These are phyloP conservation scores for Rhinolophus sinicus DNA, from an alignment of 2,113 vertebrate species.

Conservation along the genomic window DNA sequence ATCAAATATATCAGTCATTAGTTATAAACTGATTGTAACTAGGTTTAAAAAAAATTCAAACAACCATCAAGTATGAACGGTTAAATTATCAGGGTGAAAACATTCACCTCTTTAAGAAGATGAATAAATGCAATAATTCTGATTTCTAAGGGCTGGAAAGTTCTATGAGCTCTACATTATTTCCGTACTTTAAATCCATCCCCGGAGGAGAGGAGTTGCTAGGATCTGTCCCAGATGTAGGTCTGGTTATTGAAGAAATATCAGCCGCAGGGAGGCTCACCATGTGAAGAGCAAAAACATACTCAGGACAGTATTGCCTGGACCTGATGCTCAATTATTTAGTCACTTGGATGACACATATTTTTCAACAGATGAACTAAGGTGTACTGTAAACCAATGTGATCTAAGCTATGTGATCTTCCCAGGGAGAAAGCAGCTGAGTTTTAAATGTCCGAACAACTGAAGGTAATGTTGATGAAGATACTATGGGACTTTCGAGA, in stretches of 20 bases:
- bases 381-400: neutral
- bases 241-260: neutral
- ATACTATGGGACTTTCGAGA: neutral
- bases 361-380: neutral
- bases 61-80: constrained; percentile 60
- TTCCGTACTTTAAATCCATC: constrained; percentile 32
- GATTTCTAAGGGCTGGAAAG: constrained; percentile 9
- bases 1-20: constrained; percentile 70
- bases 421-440: neutral
- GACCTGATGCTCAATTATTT: neutral
- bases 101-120: neutral
- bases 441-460: constrained; percentile 10
- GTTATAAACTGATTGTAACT: constrained; percentile 68
- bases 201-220: neutral
- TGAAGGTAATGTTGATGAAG: neutral
- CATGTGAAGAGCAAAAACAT: neutral
- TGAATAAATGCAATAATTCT: constrained; percentile 14
- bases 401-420: neutral
- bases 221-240: neutral
- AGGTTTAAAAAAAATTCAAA: constrained; percentile 61
- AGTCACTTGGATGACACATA: neutral
- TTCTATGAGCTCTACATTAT: neutral
- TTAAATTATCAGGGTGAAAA: constrained; percentile 63
- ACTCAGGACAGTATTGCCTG: neutral
- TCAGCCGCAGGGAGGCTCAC: neutral